These are phyloP conservation scores for Geophilus truncorum DNA, from an alignment of 2,888 invertebrate genomes.

Conservation along the genomic window DNA sequence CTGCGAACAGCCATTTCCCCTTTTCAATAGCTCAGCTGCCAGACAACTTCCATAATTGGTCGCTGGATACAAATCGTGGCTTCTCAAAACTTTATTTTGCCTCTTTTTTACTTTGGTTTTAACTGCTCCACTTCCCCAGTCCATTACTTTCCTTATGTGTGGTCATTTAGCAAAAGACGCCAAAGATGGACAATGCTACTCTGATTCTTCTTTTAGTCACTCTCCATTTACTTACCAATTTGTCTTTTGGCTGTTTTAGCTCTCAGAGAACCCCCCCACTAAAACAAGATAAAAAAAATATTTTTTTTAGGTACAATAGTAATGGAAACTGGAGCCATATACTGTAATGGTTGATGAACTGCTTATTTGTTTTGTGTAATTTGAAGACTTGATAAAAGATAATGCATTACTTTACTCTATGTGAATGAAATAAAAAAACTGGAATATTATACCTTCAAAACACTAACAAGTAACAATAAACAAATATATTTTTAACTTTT, in stretches of 20 bases:
- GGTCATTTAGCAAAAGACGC: background rate
- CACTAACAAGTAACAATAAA: no score
- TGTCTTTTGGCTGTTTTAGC: background rate
- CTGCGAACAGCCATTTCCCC: background rate
- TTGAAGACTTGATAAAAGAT: no score
- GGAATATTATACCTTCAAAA: no score
- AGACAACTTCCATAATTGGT: background rate
- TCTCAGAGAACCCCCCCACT: background rate
- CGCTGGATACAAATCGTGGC: background rate
- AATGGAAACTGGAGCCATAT: no score
- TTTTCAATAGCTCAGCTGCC: background rate
- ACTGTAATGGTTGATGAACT: no score
- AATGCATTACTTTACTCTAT: no score
- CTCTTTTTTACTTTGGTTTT: background rate
- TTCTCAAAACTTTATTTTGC: background rate
- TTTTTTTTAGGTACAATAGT: no score
- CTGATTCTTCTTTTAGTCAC: background rate
- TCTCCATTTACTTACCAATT: background rate
- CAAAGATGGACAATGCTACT: background rate
- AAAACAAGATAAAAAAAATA: no score
- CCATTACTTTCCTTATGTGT: background rate
- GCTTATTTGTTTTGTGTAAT: no score
- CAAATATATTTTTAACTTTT: no score
- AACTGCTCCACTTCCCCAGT: background rate
- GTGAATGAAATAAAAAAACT: no score